Evolutionary conservation across 2,113 vertebrate species (phyloP).

Genomic region (Galeopterus variegatus): DNA sequence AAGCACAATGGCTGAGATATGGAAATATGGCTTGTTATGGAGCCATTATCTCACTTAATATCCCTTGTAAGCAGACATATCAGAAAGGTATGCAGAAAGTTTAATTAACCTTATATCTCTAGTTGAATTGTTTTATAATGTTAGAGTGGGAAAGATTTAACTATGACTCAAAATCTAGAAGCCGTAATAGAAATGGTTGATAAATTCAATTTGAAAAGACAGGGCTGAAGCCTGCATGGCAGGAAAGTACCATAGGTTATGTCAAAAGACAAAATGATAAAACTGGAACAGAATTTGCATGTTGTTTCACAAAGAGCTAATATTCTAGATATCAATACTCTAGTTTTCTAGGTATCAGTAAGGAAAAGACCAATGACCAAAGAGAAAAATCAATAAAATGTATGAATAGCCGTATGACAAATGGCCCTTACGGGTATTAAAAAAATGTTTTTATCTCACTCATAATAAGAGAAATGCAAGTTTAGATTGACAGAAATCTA

Average conservation of each 20-base stretch:
- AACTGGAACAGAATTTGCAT: neutral
- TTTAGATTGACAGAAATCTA: neutral
- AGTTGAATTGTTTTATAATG: neutral
- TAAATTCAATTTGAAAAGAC: constrained; percentile 18
- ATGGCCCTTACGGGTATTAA: neutral
- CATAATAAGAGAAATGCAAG: neutral
- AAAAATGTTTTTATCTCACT: neutral
- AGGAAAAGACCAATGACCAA: neutral
- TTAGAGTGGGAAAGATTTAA: neutral
- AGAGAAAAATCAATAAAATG: neutral
- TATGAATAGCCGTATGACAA: neutral
- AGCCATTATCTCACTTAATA: neutral
- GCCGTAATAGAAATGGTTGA: neutral
- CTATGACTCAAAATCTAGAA: neutral
- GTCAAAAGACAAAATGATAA: neutral
- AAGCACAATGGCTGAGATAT: neutral
- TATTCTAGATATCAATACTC: neutral
- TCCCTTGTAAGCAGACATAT: neutral
- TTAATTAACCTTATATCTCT: neutral
- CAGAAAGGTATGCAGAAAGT: neutral
- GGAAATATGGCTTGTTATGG: neutral
- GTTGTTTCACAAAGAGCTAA: constrained; percentile 18
- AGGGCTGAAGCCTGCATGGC: neutral
- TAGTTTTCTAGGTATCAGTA: neutral
- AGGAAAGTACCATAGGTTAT: neutral